These are phyloP conservation scores for Pampus argenteus DNA, from an alignment of 2,797 vertebrate species.

Conservation along the genomic window DNA sequence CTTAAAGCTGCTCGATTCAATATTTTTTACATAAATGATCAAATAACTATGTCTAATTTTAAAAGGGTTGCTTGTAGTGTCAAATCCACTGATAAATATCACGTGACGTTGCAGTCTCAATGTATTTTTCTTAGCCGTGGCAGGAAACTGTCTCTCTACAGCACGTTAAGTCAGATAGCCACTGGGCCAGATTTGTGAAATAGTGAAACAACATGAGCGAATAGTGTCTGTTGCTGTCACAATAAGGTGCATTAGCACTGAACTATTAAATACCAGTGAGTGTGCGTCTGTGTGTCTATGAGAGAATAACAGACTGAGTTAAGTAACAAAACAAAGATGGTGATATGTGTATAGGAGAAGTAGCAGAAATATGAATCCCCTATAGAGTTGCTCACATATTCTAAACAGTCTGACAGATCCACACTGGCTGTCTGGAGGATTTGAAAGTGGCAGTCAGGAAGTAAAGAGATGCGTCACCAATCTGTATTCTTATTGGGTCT, in stretches of 20 bases:
- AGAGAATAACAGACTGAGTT: constrained; percentile 1
- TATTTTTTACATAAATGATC: not conserved
- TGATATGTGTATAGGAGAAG: not conserved
- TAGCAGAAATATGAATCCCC: constrained; percentile 22
- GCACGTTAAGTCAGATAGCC: constrained; percentile 42
- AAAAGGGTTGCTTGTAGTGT: too few relatives aligned
- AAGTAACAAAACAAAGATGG: constrained; percentile 19
- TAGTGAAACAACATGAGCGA: constrained; percentile 36
- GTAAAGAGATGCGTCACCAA: constrained; percentile 10
- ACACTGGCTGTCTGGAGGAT: not conserved
- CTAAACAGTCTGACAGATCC: constrained; percentile 27
- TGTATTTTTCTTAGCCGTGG: not conserved
- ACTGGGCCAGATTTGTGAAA: constrained; percentile 41
- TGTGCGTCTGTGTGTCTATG: not conserved
- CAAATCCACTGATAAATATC: not conserved
- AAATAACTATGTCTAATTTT: too few relatives aligned
- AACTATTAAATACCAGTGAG: constrained; percentile 5
- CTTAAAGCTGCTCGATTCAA: not conserved
- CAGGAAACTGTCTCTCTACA: constrained; percentile 26
- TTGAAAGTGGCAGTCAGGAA: constrained; percentile 7
- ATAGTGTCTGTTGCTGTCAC: constrained; percentile 30
- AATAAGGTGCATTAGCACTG: constrained; percentile 22
- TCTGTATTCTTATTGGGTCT: constrained; percentile 42
- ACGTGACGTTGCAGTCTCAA: not conserved
- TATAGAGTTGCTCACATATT: constrained; percentile 9